phyloP scores from a whole-genome alignment of 2,888 invertebrate species.

The Camponotus fellah region DNA sequence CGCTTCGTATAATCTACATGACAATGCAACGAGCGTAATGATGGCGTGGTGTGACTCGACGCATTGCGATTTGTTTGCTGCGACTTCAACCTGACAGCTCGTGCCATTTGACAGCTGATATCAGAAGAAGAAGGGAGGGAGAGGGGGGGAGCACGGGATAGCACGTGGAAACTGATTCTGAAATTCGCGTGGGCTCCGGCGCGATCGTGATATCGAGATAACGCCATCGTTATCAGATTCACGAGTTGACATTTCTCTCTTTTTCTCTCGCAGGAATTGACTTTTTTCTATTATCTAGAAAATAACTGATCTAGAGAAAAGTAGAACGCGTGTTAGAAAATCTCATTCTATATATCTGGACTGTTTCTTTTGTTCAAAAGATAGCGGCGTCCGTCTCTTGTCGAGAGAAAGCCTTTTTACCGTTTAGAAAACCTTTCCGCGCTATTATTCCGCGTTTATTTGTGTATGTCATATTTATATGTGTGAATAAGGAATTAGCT shows the following conservation, averaged over 20 bases:
- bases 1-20: neutral
- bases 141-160: neutral
- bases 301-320: slow-evolving; percentile 13
- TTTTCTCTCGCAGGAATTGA: neutral
- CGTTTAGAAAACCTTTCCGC: neutral
- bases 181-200: neutral
- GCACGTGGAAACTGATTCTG: slow-evolving; percentile 10
- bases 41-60: neutral
- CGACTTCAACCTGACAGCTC: slow-evolving; percentile 6
- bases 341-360: too few relatives aligned
- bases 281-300: neutral
- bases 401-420: slow-evolving; percentile 6
- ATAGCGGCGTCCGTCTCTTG: slow-evolving; percentile 14
- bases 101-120: slow-evolving; percentile 15
- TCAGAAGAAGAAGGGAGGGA: neutral
- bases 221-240: slow-evolving; percentile 23
- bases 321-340: slow-evolving; percentile 17
- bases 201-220: slow-evolving; percentile 22
- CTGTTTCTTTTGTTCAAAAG: slow-evolving; percentile 10
- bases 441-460: neutral
- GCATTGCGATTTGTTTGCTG: neutral
- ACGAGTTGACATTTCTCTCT: neutral
- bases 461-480: neutral
- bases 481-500: neutral
- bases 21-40: neutral